Percentiles rank a stretch among this genome's conserved stretches.
phyloP scores from a whole-genome alignment of 2,888 invertebrate genomes.

The Chalcosyrphus nemorum region DNA sequence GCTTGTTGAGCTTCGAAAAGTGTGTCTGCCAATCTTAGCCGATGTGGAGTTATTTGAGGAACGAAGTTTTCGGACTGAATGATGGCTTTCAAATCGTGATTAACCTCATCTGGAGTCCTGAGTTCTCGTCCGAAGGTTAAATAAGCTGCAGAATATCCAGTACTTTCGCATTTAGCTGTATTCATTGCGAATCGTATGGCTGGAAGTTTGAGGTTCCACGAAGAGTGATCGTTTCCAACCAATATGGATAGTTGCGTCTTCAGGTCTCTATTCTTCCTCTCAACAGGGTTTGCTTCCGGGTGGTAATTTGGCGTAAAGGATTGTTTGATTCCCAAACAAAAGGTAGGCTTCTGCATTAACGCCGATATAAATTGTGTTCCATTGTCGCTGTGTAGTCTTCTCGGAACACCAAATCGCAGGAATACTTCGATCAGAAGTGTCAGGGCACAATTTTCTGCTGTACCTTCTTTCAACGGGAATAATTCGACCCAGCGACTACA shows the following conservation, averaged over 20 bases:
- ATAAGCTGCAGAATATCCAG: background rate
- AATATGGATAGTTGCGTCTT: conserved; percentile 21
- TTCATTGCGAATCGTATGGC: conserved; percentile 11
- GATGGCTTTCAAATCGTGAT: conserved; percentile 43
- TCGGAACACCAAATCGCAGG: conserved; percentile 77
- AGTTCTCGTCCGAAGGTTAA: conserved; percentile 12
- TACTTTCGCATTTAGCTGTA: background rate
- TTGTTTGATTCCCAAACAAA: conserved; percentile 41
- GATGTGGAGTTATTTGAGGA: conserved; percentile 43
- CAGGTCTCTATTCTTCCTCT: conserved; percentile 54
- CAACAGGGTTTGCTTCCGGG: conserved; percentile 65
- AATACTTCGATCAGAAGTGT: conserved; percentile 77
- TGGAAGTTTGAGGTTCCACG: conserved; percentile 6
- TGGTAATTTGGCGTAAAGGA: conserved; percentile 61
- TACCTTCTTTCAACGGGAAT: conserved; percentile 75
- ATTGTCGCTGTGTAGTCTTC: conserved; percentile 78
- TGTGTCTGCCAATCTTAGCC: conserved; percentile 32
- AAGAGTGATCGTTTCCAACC: background rate
- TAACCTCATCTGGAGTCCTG: conserved; percentile 12
- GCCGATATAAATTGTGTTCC: conserved; percentile 77
- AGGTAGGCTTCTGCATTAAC: conserved; percentile 77
- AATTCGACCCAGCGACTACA: conserved; percentile 75
- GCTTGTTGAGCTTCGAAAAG: conserved; percentile 36
- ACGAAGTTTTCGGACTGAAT: no score
- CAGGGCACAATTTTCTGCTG: conserved; percentile 75